phyloP scores from a whole-genome alignment of 2,797 vertebrate genomes.

The Psittacula echo region DNA sequence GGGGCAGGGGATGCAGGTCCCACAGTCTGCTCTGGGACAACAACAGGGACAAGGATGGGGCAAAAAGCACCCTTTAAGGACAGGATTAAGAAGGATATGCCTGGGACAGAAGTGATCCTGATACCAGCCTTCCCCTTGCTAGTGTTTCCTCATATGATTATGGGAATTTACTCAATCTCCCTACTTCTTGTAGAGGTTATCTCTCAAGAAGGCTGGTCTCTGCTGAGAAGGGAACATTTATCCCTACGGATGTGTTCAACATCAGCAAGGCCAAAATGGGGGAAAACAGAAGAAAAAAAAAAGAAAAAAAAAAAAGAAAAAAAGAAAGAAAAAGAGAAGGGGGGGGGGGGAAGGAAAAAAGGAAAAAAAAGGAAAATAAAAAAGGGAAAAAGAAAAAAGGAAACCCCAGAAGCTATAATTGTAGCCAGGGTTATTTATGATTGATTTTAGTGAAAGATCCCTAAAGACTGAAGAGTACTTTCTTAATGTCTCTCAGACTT shows the following conservation, averaged over 20 bases:
- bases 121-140: neutral
- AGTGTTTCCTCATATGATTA: neutral
- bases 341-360: too few species aligned
- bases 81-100: neutral
- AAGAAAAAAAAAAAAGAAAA: fast-evolving
- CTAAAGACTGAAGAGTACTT: neutral
- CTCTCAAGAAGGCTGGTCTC: neutral
- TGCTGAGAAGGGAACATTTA: neutral
- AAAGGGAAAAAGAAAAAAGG: fast-evolving
- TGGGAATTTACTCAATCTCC: neutral
- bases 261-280: neutral
- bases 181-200: neutral
- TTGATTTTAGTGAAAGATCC: neutral
- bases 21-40: neutral
- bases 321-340: fast-evolving
- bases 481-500: neutral
- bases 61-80: neutral
- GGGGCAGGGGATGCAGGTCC: neutral
- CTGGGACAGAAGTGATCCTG: neutral
- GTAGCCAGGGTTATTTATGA: neutral
- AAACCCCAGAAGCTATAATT: neutral
- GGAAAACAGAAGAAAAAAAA: fast-evolving
- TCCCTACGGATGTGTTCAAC: neutral
- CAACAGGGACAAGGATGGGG: neutral
- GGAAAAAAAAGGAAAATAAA: fast-evolving